Conservation (phyloP, 2,113 vertebrate genomes). For the Kryptolebias marmoratus region DNA sequence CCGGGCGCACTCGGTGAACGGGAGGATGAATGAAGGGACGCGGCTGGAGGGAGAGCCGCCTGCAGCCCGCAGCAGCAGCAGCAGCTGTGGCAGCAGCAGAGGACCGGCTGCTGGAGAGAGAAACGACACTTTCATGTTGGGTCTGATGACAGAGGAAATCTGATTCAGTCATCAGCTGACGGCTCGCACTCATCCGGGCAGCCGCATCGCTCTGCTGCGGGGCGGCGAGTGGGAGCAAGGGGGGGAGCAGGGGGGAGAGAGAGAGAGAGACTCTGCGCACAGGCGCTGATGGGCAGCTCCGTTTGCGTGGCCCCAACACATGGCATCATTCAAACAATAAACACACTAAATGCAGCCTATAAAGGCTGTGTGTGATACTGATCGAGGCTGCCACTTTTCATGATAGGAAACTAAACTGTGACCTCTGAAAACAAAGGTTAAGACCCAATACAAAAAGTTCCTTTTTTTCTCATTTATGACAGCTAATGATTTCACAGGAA, state of each 20-base stretch:
- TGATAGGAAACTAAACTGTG: too few relatives aligned
- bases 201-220: slow-evolving; percentile 39
- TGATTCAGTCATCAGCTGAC: slow-evolving; percentile 33
- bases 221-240: slow-evolving; percentile 36
- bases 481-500: too few relatives aligned
- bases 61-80: slow-evolving; percentile 7
- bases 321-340: too few relatives aligned
- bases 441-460: too few relatives aligned
- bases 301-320: too few relatives aligned
- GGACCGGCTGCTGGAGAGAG: slow-evolving; percentile 44
- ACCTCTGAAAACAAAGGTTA: too few relatives aligned
- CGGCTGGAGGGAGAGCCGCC: slow-evolving; percentile 47
- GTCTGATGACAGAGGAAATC: neutral
- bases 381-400: too few relatives aligned
- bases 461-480: too few relatives aligned
- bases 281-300: slow-evolving; percentile 25
- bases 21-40: slow-evolving; percentile 65
- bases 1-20: slow-evolving; percentile 72
- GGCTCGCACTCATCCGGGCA: slow-evolving; percentile 15
- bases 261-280: slow-evolving; percentile 1
- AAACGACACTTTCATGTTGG: slow-evolving; percentile 50
- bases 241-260: slow-evolving; percentile 30
- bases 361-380: too few relatives aligned
- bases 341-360: too few relatives aligned
- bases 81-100: neutral